Evolutionary conservation across 2,113 vertebrate species (phyloP).

Genomic region (Sminthopsis crassicaudata): DNA sequence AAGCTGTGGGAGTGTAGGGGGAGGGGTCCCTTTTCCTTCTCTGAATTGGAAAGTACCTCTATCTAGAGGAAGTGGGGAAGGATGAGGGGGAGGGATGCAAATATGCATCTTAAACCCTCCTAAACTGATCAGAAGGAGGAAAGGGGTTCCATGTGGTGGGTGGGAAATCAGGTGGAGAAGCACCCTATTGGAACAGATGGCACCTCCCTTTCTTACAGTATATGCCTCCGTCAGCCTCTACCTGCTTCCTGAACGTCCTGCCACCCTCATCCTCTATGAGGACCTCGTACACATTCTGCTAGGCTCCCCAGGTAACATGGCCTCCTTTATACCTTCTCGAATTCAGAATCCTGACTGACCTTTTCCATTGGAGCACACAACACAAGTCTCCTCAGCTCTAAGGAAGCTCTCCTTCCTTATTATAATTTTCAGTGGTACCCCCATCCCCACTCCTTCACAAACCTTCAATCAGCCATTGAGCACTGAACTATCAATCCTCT

Average conservation of each 20-base stretch:
- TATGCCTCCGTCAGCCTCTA: slow-evolving; percentile 96
- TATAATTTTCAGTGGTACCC: too few relatives aligned
- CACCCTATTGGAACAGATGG: slow-evolving; percentile 42
- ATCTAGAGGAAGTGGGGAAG: background rate
- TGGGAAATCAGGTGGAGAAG: background rate
- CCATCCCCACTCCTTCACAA: background rate
- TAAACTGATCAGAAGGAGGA: background rate
- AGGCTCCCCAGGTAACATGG: slow-evolving; percentile 91
- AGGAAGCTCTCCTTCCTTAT: background rate
- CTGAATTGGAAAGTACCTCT: background rate
- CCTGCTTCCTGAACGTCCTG: slow-evolving; percentile 92
- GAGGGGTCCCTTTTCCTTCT: background rate
- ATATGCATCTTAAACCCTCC: background rate
- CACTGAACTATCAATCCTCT: background rate
- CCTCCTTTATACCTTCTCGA: background rate
- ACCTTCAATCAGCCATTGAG: background rate
- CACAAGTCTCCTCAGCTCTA: background rate
- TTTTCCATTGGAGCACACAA: background rate
- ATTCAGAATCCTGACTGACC: background rate
- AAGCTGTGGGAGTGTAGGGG: background rate
- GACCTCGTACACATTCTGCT: slow-evolving; percentile 95
- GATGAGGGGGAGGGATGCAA: background rate
- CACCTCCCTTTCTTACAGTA: slow-evolving; percentile 81
- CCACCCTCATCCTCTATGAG: slow-evolving; percentile 96
- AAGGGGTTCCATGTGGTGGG: background rate